These are phyloP conservation scores for Heteractis magnifica DNA, from an alignment of 92 coral and sea anemone species.

Conservation along the genomic window DNA sequence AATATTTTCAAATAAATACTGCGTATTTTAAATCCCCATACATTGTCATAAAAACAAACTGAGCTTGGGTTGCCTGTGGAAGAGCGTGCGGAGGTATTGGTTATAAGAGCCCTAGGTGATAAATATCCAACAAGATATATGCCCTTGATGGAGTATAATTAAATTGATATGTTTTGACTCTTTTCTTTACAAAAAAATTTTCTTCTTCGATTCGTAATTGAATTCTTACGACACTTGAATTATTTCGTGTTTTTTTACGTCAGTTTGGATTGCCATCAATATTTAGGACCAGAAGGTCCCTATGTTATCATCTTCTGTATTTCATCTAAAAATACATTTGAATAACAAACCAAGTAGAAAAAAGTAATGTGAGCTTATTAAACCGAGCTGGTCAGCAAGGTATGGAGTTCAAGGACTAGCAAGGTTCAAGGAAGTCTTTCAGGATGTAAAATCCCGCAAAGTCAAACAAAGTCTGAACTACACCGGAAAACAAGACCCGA, in stretches of 20 bases:
- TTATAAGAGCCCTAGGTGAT: background rate
- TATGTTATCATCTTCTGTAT: background rate
- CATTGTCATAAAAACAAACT: no score
- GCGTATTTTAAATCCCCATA: no score
- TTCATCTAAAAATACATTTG: background rate
- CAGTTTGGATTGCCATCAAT: background rate
- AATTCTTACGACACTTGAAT: background rate
- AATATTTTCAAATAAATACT: no score
- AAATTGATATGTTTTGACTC: background rate
- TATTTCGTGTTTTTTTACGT: background rate
- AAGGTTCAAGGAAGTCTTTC: background rate
- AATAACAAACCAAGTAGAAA: background rate
- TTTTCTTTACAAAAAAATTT: background rate
- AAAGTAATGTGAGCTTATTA: background rate
- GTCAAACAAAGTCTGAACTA: conserved; percentile 5
- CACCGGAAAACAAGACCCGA: conserved; percentile 8
- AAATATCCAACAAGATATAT: background rate
- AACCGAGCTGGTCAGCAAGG: background rate
- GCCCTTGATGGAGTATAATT: background rate
- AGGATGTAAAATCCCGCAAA: conserved; percentile 20
- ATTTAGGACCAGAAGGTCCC: background rate
- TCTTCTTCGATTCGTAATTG: background rate
- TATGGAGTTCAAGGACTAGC: conserved; percentile 2
- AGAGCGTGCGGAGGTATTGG: background rate
- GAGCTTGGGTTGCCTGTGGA: background rate